These are phyloP conservation scores for Metalampra italica DNA, from an alignment of 2,888 invertebrate species.

Conservation along the genomic window DNA sequence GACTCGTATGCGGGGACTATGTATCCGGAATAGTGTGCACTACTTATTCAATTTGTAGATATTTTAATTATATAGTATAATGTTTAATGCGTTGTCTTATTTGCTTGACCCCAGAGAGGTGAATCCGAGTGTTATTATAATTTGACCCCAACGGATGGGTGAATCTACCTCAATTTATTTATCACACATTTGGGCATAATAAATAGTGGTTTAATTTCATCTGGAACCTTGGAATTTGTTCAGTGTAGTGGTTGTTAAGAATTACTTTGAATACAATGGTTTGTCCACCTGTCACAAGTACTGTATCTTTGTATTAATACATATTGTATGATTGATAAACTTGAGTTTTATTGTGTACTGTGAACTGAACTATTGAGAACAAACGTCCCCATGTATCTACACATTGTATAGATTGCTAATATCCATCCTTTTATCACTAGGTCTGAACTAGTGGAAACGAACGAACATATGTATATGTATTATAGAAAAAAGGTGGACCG, in stretches of 20 bases:
- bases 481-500: too few species aligned
- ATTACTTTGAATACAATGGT: slow-evolving; percentile 58
- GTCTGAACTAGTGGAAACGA: too few species aligned
- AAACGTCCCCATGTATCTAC: too few species aligned
- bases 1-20: slow-evolving; percentile 46
- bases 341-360: slow-evolving; percentile 53
- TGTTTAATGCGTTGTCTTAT: slow-evolving; percentile 73
- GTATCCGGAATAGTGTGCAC: slow-evolving; percentile 69
- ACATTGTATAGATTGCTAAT: too few species aligned
- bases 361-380: too few species aligned
- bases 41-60: slow-evolving; percentile 76
- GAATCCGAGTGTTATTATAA: slow-evolving; percentile 64
- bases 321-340: slow-evolving; percentile 75
- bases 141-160: slow-evolving; percentile 66
- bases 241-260: slow-evolving; percentile 66
- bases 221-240: slow-evolving; percentile 60
- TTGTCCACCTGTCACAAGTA: slow-evolving; percentile 77
- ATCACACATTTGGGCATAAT: slow-evolving; percentile 77
- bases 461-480: too few species aligned
- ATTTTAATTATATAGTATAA: slow-evolving; percentile 78
- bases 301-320: slow-evolving; percentile 78
- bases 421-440: too few species aligned
- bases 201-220: slow-evolving; percentile 63
- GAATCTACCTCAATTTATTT: slow-evolving; percentile 78
- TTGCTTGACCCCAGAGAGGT: slow-evolving; percentile 62